Evolutionary conservation across 2,888 invertebrate genomes (phyloP).

Genomic region (Xestobium rufovillosum): DNA sequence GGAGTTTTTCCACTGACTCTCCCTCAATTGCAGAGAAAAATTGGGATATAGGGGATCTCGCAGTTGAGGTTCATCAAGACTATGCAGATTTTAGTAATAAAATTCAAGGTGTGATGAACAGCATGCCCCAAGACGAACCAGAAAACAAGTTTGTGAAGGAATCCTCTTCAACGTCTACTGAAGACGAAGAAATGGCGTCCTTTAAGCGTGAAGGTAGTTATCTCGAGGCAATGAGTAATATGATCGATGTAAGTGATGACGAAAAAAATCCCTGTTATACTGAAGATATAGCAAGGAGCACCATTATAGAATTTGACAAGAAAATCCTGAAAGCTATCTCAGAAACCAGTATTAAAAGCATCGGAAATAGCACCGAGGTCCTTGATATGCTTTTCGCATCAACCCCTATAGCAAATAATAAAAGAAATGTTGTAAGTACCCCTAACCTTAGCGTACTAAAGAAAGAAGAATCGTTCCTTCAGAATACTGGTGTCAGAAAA

Average conservation of each 20-base stretch:
- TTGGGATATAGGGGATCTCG: conserved; percentile 40
- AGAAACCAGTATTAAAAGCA: conserved; percentile 38
- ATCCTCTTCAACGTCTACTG: background rate
- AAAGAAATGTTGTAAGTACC: conserved; percentile 44
- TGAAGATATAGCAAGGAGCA: conserved; percentile 36
- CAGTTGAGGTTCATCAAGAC: too few relatives aligned
- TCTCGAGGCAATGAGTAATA: conserved; percentile 39
- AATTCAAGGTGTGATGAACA: background rate
- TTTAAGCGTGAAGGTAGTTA: conserved; percentile 41
- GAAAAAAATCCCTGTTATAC: conserved; percentile 50
- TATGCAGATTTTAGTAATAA: too few relatives aligned
- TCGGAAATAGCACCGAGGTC: conserved; percentile 23
- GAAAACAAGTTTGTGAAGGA: background rate
- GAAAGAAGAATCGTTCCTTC: conserved; percentile 22
- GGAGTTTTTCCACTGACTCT: conserved; percentile 21
- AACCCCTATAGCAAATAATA: conserved; percentile 28
- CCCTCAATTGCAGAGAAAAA: conserved; percentile 41
- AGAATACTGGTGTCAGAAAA: conserved; percentile 15
- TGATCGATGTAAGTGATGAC: conserved; percentile 42
- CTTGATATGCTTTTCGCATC: conserved; percentile 29
- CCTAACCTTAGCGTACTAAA: conserved; percentile 48
- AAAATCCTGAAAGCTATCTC: conserved; percentile 40
- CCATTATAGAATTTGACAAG: conserved; percentile 38
- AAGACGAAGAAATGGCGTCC: conserved; percentile 20
- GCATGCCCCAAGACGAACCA: background rate